A percentile compares a stretch with the other conserved stretches of the same genome.
Conservation (phyloP, 2,113 vertebrate species). For the chimpanzee (Pan troglodytes) region NHGRI_mPanTro3-v2.1_pri NC_072412.2:41400501-41401000, state of each 20-base stretch:
- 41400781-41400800: background rate
- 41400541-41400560: background rate
- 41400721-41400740: background rate
- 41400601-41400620: background rate
- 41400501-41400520: background rate
- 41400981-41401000: background rate
- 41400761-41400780: background rate
- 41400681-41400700: background rate
- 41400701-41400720: background rate
- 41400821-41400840: background rate
- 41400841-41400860: background rate
- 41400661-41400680: background rate
- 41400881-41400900: background rate
- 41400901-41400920: background rate
- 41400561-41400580: background rate
- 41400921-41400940: background rate
- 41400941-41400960: background rate
- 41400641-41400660: background rate
- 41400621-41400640: constrained; percentile 19
- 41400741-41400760: background rate
- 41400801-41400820: background rate
- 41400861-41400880: background rate
- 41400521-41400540: background rate
- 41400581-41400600: background rate
- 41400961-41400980: background rate